phyloP scores from a whole-genome alignment of 1,140 invertebrate species.

The Conopomorpha cramerella region DNA sequence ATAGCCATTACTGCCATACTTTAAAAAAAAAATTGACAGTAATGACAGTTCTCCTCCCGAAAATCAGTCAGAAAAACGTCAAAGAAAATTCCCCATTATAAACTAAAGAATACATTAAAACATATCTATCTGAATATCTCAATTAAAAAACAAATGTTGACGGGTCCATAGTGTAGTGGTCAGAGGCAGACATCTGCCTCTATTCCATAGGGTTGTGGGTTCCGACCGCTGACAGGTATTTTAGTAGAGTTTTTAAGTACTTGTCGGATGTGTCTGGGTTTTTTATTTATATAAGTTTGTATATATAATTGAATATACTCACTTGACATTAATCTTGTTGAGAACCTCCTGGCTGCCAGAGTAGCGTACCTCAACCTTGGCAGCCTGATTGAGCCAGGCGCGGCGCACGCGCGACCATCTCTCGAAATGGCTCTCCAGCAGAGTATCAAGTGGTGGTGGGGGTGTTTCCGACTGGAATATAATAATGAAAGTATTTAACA shows the following conservation, averaged over 20 bases:
- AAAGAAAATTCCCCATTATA: too few relatives aligned
- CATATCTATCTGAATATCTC: too few relatives aligned
- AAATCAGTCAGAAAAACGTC: background rate
- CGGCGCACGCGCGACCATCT: slow-evolving; percentile 67
- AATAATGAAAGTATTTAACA: too few relatives aligned
- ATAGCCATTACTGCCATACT: background rate
- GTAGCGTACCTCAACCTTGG: slow-evolving; percentile 69
- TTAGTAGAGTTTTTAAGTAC: background rate
- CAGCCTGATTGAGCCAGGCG: slow-evolving; percentile 68
- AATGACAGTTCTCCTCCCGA: background rate
- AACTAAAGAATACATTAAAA: too few relatives aligned
- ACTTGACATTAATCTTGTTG: slow-evolving; percentile 70
- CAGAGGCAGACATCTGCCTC: too few relatives aligned
- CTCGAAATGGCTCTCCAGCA: slow-evolving; percentile 61
- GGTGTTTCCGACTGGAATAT: slow-evolving; percentile 60
- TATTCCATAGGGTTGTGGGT: too few relatives aligned
- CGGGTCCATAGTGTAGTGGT: too few relatives aligned
- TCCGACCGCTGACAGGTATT: background rate
- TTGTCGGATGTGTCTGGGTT: background rate
- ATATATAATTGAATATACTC: slow-evolving; percentile 13
- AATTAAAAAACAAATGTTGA: too few relatives aligned
- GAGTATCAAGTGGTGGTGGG: slow-evolving; percentile 42
- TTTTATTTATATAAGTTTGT: background rate
- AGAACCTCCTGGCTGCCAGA: slow-evolving; percentile 63
- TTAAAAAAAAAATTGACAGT: background rate